Conservation (phyloP, 2,888 invertebrate species). For the Parascotia fuliginaria region DNA sequence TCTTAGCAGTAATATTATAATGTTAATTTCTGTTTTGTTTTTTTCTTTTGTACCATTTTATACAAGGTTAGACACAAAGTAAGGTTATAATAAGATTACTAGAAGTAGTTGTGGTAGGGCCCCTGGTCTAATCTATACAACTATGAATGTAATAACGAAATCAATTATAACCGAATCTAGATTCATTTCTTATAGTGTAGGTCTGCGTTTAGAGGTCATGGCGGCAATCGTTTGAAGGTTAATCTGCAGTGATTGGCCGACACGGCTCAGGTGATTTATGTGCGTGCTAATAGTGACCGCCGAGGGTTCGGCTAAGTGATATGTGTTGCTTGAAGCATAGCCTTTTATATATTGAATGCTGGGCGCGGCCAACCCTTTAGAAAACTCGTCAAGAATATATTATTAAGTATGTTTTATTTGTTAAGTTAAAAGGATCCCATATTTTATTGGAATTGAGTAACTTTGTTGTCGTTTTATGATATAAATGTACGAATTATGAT, state of each 20-base stretch:
- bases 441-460: too few species aligned
- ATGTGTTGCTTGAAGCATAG: neutral
- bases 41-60: too few species aligned
- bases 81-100: too few species aligned
- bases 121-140: neutral
- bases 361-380: neutral
- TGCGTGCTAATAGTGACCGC: constrained; percentile 3
- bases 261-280: constrained; percentile 9
- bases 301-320: constrained; percentile 1
- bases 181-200: neutral
- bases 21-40: too few species aligned
- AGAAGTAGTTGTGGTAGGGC: too few species aligned
- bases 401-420: too few species aligned
- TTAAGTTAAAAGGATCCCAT: too few species aligned
- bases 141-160: neutral
- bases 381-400: neutral
- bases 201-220: constrained; percentile 16
- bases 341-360: neutral
- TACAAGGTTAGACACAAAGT: too few species aligned
- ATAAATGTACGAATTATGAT: too few species aligned
- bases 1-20: too few species aligned
- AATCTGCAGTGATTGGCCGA: constrained; percentile 18
- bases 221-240: constrained; percentile 33
- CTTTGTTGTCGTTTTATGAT: too few species aligned
- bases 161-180: neutral